These are phyloP conservation scores for Tyrophagus putrescentiae DNA, from an alignment of 1,140 invertebrate genomes.

Conservation along the genomic window DNA sequence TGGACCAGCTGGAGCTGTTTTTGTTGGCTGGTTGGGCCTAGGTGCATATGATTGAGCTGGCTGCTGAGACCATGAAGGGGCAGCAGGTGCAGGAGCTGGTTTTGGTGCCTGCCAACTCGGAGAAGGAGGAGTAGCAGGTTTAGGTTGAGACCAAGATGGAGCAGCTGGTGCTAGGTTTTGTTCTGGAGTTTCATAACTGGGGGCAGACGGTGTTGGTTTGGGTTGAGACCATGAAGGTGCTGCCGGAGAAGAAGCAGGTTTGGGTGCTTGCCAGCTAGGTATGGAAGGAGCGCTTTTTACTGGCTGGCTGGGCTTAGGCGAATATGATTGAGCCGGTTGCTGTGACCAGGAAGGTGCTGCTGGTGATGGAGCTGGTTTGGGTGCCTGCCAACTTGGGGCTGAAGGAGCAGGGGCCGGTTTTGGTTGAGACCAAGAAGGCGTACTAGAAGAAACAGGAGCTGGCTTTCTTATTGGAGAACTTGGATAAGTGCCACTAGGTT, in stretches of 20 bases:
- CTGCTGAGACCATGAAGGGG: slow-evolving; percentile 16
- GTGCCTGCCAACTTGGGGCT: slow-evolving; percentile 7
- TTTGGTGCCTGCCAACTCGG: slow-evolving; percentile 5
- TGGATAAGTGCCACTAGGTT: too few relatives aligned
- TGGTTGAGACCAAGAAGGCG: not conserved
- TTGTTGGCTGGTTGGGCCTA: not conserved
- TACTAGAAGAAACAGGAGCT: too few relatives aligned
- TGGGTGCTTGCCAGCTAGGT: not conserved
- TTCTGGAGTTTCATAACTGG: not conserved
- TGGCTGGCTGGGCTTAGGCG: not conserved
- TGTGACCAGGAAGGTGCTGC: not conserved
- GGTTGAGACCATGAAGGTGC: slow-evolving; percentile 1
- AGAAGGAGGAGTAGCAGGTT: slow-evolving; percentile 11
- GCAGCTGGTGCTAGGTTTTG: not conserved
- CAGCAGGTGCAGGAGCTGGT: slow-evolving; percentile 16
- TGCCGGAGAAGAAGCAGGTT: not conserved
- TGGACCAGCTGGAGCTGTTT: not conserved
- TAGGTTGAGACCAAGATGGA: not conserved
- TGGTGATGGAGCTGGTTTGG: not conserved
- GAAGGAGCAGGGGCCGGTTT: slow-evolving; percentile 25
- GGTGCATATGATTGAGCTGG: not conserved
- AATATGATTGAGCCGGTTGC: not conserved
- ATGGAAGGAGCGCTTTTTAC: not conserved
- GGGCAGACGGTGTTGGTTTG: slow-evolving; percentile 3
- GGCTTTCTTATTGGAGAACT: too few relatives aligned